A percentile compares a stretch with the other conserved stretches of the same genome.
phyloP scores from a whole-genome alignment of 2,888 invertebrate species.

The Nymphalis urticae region DNA sequence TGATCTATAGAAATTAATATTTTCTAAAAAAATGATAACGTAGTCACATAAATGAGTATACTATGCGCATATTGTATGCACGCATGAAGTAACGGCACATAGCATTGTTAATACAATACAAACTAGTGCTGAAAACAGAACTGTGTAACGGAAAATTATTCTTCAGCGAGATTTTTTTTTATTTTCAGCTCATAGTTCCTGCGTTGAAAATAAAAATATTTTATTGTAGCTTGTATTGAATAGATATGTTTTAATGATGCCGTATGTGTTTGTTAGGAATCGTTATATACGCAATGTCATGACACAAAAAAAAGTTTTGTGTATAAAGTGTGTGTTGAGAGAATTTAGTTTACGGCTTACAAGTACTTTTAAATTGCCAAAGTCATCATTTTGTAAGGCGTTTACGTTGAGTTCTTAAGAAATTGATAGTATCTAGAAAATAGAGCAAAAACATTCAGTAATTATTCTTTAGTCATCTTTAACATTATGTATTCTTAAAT shows the following conservation, averaged over 20 bases:
- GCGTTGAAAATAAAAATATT: not conserved
- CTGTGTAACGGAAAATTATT: slow-evolving; percentile 28
- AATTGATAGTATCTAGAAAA: too few species aligned
- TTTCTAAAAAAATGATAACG: not conserved
- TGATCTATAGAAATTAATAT: not conserved
- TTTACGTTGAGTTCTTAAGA: too few species aligned
- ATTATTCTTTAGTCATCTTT: too few species aligned
- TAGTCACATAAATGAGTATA: too few species aligned
- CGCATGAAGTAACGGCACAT: slow-evolving; percentile 17
- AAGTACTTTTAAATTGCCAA: too few species aligned
- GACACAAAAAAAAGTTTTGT: too few species aligned
- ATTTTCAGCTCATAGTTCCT: not conserved
- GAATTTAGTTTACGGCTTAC: too few species aligned
- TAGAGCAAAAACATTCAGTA: too few species aligned
- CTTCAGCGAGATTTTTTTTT: slow-evolving; percentile 6
- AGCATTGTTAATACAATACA: slow-evolving; percentile 28
- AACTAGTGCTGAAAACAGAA: not conserved
- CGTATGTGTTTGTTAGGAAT: not conserved
- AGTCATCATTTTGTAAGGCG: too few species aligned
- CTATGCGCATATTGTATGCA: slow-evolving; percentile 2
- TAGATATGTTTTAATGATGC: slow-evolving; percentile 1
- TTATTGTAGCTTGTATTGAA: slow-evolving; percentile 5
- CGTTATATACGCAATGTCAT: too few species aligned
- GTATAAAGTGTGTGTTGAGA: too few species aligned
- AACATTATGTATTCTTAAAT: too few species aligned